Base-by-base conservation (phyloP, 2,888 invertebrate genomes). In the Isoperla grammatica region DNA sequence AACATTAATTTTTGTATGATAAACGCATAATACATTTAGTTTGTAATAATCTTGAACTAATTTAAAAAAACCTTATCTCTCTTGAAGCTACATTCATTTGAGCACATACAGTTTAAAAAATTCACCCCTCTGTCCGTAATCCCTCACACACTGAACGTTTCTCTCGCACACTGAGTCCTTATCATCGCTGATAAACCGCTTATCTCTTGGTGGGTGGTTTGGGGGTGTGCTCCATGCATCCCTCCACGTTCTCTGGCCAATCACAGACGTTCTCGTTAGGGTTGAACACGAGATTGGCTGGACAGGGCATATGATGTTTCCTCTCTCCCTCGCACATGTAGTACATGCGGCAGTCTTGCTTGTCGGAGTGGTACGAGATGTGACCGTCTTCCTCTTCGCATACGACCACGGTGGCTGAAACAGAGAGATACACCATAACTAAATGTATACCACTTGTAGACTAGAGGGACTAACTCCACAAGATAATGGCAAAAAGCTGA, bases 321-420 rank as follows among this genome's bases (percentile, higher is more conserved):
- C 94, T 81, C 72, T 94, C 94, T 35, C 95, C 95, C 76, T 95
- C 94, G 72, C 95, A 95, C 94, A 95, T 94, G 78, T 90, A 95
- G 76, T 95, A 95, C 82, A 89, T 90, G 58, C 92, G 91, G 74
- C 95, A 95, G 73, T 95, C 94, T 22, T 85, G 86, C 73, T 89
- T 88, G 76, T 95, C 95, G 1, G 85, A 82, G 72, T 95, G 94
- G 75, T 95, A 95, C 61, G 92, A 93, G 63, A 95, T 95, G 74
- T 94, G 93, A n/a, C 94, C 94, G 60, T 95, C 94, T 72, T 93
- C 90, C 76, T 95, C 94, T 70, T 89, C 94, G 70, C 95, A 95
- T 1, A 84, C 82, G 0, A 95, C 90, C 75, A 91, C 90, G 69
- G 87, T 89, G 17, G 93, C 94, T 94, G 72, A 6, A 29, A 29